Conservation (phyloP, 1,140 invertebrate species). For the Neuroterus valhalla region DNA sequence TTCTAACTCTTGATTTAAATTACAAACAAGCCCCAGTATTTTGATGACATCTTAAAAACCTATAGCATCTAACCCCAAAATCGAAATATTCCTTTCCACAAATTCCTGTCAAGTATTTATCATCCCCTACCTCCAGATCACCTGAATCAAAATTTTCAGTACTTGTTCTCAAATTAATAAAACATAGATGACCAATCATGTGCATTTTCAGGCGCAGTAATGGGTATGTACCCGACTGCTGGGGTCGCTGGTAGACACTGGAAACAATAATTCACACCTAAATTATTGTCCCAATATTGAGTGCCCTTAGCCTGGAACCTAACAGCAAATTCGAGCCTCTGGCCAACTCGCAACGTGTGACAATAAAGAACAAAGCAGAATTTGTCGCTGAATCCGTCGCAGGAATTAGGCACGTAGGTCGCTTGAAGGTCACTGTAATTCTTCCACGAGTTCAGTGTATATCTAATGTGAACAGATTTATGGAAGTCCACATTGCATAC, state of each 20-base stretch:
- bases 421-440: conserved; percentile 88
- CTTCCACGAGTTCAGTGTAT: conserved; percentile 90
- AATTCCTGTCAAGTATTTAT: background rate
- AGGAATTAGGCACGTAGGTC: conserved; percentile 90
- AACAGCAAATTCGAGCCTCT: conserved; percentile 87
- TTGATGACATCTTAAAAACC: no score
- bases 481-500: conserved; percentile 94
- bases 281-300: conserved; percentile 94
- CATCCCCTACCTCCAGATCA: background rate
- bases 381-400: conserved; percentile 94
- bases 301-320: conserved; percentile 87
- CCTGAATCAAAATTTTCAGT: background rate
- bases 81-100: background rate
- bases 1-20: no score
- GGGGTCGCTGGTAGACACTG: conserved; percentile 81
- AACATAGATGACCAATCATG: conserved; percentile 61
- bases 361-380: conserved; percentile 88
- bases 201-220: conserved; percentile 41
- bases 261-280: conserved; percentile 89
- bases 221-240: conserved; percentile 55
- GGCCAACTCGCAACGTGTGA: conserved; percentile 82
- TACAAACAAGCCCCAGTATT: no score
- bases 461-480: conserved; percentile 91
- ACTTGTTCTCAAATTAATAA: conserved; percentile 52
- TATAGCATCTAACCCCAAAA: background rate